Evolutionary conservation across 2,888 invertebrate species (phyloP), one percentile per base, ranked within the genome.

Genomic region (Octodonta nipae): DNA sequence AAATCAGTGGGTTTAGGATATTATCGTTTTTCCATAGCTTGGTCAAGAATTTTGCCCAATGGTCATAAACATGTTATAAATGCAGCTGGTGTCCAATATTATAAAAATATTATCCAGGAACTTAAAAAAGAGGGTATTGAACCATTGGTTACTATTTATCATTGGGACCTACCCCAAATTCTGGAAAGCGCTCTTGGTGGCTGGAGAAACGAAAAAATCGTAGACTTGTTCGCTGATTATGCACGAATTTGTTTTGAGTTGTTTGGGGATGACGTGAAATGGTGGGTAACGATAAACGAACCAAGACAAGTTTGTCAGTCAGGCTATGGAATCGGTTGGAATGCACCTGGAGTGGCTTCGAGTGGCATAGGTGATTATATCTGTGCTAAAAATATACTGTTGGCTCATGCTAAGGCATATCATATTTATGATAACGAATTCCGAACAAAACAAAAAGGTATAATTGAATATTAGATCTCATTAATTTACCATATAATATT

Each of bases 401-500:
- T 73, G 43, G 71, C 81, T 1, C 82, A 83, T 47, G 77, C 75
- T 2, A 70, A 66, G 45, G 68, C 71, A 0, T 82, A 73, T 55
- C 67, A 70, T 35, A 51, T 77, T 13, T 80, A 78, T 51, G 65
- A 76, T 29, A 57, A 66, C 4, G 64, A 67, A n/a, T 79, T 71
- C 55, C 64, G 69, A 35, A 43, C 62, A 0, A 47, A 40, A 2
- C 73, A 75, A 50, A 62, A 69, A 35, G 75, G 75, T 60, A 34
- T n/a, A n/a, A n/a, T n/a, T n/a, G n/a, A n/a, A n/a, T n/a, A n/a
- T n/a, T n/a, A n/a, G n/a, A n/a, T n/a, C n/a, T n/a, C n/a, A n/a
- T n/a, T n/a, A n/a, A n/a, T n/a, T n/a, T n/a, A n/a, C n/a, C 13
- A 15, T 30, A 8, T 29, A 3, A 5, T 13, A 10, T 16, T 16